These are phyloP conservation scores for Trichomycterus rosablanca DNA, from an alignment of 2,113 vertebrate species.

Conservation along the genomic window DNA sequence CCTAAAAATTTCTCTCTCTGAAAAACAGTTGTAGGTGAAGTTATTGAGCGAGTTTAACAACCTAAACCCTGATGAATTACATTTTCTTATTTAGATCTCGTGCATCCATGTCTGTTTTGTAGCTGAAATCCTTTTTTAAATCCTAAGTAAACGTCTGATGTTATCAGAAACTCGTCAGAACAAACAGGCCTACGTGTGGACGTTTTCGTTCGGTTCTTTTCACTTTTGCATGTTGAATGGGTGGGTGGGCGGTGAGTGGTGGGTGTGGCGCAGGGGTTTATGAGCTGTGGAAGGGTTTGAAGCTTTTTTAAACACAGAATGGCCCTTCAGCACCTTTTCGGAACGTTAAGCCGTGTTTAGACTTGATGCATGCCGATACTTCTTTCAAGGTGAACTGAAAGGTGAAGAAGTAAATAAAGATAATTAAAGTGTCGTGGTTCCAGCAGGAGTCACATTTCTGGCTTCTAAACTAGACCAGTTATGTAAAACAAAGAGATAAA, in stretches of 20 bases:
- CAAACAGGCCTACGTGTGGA: conserved; percentile 4
- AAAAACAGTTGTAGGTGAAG: too few species aligned
- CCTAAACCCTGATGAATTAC: background rate
- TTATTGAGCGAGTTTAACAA: too few species aligned
- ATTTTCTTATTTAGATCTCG: background rate
- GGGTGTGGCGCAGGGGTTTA: too few species aligned
- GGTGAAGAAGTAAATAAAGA: too few species aligned
- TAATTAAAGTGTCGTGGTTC: too few species aligned
- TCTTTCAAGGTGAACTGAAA: too few species aligned
- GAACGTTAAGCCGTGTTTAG: background rate
- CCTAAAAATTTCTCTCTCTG: too few species aligned
- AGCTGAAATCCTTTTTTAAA: background rate
- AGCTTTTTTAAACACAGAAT: conserved; percentile 5
- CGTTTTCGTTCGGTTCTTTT: conserved; percentile 18
- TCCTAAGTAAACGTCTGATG: conserved; percentile 19
- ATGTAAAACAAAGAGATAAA: too few species aligned
- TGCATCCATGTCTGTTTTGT: background rate
- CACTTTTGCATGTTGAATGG: conserved; percentile 2
- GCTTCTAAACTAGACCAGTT: too few species aligned
- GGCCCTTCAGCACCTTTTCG: background rate
- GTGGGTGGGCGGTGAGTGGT: background rate
- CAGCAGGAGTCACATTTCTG: too few species aligned
- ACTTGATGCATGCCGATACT: background rate
- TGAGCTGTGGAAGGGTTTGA: background rate
- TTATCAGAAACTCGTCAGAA: conserved; percentile 11